Percentiles rank a stretch among this genome's conserved stretches.
These are phyloP conservation scores for Pogonomyrmex californicus DNA, from an alignment of 1,140 invertebrate genomes.

Conservation along the genomic window DNA sequence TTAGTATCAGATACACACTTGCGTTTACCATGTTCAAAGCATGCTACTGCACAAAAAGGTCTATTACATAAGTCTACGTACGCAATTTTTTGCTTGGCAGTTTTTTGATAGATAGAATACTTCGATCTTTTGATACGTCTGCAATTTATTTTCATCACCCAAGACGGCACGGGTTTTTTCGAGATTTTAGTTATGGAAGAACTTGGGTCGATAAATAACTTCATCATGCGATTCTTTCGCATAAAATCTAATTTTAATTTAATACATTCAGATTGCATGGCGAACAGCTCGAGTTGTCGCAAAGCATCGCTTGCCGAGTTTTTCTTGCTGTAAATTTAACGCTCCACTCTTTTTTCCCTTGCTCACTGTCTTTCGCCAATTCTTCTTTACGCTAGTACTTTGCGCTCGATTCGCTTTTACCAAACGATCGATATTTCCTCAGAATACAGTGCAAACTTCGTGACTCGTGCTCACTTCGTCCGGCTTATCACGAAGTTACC, in stretches of 20 bases:
- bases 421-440: conserved; percentile 47
- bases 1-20: not conserved
- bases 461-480: conserved; percentile 22
- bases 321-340: conserved; percentile 68
- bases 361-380: conserved; percentile 19
- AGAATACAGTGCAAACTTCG: conserved; percentile 33
- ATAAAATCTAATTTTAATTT: conserved; percentile 23
- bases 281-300: conserved; percentile 69
- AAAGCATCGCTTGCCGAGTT: conserved; percentile 71
- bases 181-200: conserved; percentile 20
- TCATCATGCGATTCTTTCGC: conserved; percentile 22
- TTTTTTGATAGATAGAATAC: conserved; percentile 21
- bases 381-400: conserved; percentile 29
- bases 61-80: not conserved
- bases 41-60: conserved; percentile 33
- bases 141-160: conserved; percentile 27
- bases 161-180: not conserved
- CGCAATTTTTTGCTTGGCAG: conserved; percentile 19
- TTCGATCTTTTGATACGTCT: conserved; percentile 18
- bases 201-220: conserved; percentile 31
- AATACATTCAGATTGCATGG: conserved; percentile 67
- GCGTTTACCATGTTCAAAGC: conserved; percentile 27
- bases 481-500: conserved; percentile 50
- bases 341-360: conserved; percentile 27
- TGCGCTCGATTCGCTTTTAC: conserved; percentile 47